Percentiles rank a stretch among this genome's conserved stretches.
phyloP scores from a whole-genome alignment of 2,113 vertebrate species.

The Cyrtonyx montezumae region DNA sequence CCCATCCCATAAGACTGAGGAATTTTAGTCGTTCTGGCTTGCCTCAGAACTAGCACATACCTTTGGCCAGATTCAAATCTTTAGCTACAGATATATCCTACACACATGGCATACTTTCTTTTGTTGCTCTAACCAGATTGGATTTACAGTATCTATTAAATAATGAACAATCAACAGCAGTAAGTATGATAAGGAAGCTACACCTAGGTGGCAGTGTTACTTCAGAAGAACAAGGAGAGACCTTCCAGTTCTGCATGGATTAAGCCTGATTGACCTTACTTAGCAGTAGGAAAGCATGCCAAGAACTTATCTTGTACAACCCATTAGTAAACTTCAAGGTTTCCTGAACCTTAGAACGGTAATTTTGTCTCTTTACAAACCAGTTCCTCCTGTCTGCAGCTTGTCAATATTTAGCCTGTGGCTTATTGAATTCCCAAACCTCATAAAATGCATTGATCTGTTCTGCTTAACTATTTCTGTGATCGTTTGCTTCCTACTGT shows the following conservation, averaged over 20 bases:
- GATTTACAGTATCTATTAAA: background rate
- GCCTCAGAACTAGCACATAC: background rate
- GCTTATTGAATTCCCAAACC: slow-evolving; percentile 30
- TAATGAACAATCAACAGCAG: background rate
- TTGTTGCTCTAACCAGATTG: background rate
- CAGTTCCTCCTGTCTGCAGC: slow-evolving; percentile 51
- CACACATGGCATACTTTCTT: accelerated
- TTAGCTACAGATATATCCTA: background rate
- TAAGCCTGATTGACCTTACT: background rate
- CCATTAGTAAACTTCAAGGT: slow-evolving; percentile 3
- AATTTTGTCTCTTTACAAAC: slow-evolving; percentile 27
- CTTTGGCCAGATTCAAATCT: background rate
- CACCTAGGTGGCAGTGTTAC: slow-evolving; percentile 54
- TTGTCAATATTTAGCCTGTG: slow-evolving; percentile 46
- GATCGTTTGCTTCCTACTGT: background rate
- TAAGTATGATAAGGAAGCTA: background rate
- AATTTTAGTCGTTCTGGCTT: background rate
- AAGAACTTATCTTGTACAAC: slow-evolving; percentile 36
- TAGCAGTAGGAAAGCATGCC: background rate
- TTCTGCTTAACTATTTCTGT: background rate
- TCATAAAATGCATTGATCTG: slow-evolving; percentile 50
- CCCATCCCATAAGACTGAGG: background rate
- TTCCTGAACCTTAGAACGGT: slow-evolving; percentile 31
- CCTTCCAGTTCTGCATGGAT: background rate
- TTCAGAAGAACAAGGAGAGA: background rate